Evolutionary conservation across 1,140 invertebrate species (phyloP).

Genomic region (Trichogramma pretiosum): DNA sequence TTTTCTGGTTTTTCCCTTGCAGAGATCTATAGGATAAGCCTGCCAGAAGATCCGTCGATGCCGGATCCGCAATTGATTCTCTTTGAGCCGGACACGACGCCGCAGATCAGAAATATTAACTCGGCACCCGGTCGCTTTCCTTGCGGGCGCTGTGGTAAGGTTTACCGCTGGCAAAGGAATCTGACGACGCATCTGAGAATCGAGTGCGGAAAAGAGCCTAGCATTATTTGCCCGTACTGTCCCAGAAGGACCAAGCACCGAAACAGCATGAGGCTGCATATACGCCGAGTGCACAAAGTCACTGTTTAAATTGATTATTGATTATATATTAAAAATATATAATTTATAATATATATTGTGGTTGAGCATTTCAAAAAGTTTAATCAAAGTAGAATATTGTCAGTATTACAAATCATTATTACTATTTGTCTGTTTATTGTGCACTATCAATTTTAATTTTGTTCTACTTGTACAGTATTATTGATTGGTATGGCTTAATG

Average conservation of each 20-base stretch:
- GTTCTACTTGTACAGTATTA: no score
- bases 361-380: background rate
- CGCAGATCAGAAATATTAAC: conserved; percentile 8
- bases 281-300: conserved; percentile 10
- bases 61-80: background rate
- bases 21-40: background rate
- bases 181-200: conserved; percentile 42
- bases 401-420: no score
- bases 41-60: background rate
- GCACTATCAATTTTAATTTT: no score
- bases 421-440: no score
- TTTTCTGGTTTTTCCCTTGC: conserved; percentile 5
- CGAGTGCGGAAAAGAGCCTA: conserved; percentile 43
- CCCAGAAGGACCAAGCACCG: conserved; percentile 12
- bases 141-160: conserved; percentile 47
- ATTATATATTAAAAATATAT: background rate
- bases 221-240: conserved; percentile 22
- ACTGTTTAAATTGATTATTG: background rate
- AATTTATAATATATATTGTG: background rate
- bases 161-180: conserved; percentile 45
- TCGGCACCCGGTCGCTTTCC: conserved; percentile 28
- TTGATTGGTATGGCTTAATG: no score
- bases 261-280: conserved; percentile 10
- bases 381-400: no score
- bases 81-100: background rate